A percentile compares a stretch with the other conserved stretches of the same genome.
Conservation (phyloP, 2,888 invertebrate genomes). For the Teinopalpus imperialis region DNA sequence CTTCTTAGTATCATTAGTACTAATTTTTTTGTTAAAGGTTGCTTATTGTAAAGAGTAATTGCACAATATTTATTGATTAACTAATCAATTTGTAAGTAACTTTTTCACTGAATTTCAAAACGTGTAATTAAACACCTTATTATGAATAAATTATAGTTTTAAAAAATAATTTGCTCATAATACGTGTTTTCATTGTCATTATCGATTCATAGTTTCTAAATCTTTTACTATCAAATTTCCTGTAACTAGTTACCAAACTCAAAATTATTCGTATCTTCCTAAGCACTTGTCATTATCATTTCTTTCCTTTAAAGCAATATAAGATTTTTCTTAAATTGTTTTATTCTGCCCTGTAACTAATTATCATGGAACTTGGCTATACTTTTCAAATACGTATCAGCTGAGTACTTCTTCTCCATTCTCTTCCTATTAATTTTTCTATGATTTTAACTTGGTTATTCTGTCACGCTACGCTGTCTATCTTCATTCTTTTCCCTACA, state of each 20-base stretch:
- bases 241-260: slow-evolving; percentile 6
- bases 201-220: slow-evolving; percentile 10
- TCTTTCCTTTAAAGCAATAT: slow-evolving; percentile 17
- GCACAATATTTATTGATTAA: neutral
- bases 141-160: slow-evolving; percentile 10
- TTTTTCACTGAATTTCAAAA: slow-evolving; percentile 13
- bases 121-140: slow-evolving; percentile 9
- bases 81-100: slow-evolving; percentile 7
- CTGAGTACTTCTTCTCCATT: slow-evolving; percentile 32
- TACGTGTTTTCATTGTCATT: slow-evolving; percentile 4
- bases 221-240: slow-evolving; percentile 12
- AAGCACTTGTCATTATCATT: slow-evolving; percentile 17
- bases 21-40: slow-evolving; percentile 7
- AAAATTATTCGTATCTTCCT: slow-evolving; percentile 10
- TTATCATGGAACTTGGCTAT: slow-evolving; percentile 31
- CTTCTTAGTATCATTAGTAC: slow-evolving; percentile 1
- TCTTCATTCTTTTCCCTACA: slow-evolving; percentile 39
- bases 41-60: neutral
- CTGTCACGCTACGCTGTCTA: slow-evolving; percentile 55
- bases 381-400: slow-evolving; percentile 29
- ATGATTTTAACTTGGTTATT: slow-evolving; percentile 44
- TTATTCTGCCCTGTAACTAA: slow-evolving; percentile 32
- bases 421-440: slow-evolving; percentile 34
- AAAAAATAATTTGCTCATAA: slow-evolving; percentile 17
- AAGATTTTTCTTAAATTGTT: slow-evolving; percentile 18